Evolutionary conservation across 1,140 invertebrate species (phyloP).

Genomic region (Euura saliciscinereae): DNA sequence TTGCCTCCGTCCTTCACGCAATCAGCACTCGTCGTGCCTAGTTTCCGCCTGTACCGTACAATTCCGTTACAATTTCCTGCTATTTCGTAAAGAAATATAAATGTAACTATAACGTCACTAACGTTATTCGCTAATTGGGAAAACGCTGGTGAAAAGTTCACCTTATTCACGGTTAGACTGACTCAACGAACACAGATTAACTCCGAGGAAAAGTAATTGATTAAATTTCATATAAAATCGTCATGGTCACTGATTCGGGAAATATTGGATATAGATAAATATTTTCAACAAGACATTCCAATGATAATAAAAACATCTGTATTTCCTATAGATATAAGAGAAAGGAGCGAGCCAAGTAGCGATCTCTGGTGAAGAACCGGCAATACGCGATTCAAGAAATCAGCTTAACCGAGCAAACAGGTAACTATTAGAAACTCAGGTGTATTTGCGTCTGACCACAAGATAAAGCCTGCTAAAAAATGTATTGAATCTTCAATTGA

Average conservation of each 20-base stretch:
- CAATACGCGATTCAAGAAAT: background rate
- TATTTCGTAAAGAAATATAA: background rate
- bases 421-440: background rate
- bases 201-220: no score
- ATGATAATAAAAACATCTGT: no score
- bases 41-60: background rate
- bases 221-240: no score
- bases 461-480: no score
- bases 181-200: no score
- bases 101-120: background rate
- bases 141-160: background rate
- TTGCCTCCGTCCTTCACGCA: background rate
- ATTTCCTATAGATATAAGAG: background rate
- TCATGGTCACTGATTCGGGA: no score
- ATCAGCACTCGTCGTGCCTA: constrained; percentile 1
- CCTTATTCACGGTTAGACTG: background rate
- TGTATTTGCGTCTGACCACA: no score
- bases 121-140: background rate
- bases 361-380: background rate
- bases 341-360: background rate
- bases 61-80: background rate
- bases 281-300: no score
- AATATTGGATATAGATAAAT: no score
- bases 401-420: background rate
- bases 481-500: no score